phyloP scores from a whole-genome alignment of 2,113 vertebrate species.

The Thamnophis sirtalis region DNA sequence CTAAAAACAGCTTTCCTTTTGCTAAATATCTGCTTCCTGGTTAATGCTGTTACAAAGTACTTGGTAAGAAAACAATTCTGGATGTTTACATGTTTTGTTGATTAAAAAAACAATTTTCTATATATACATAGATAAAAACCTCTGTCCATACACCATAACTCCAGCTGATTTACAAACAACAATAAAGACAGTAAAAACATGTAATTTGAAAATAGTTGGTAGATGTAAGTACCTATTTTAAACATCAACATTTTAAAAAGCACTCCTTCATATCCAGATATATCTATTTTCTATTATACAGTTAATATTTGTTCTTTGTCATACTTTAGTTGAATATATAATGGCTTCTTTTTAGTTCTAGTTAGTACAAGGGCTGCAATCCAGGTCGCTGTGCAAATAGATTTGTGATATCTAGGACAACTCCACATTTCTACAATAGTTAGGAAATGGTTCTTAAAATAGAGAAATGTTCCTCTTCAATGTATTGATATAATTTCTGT shows the following conservation, averaged over 20 bases:
- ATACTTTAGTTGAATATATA: background rate
- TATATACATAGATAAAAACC: background rate
- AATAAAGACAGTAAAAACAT: background rate
- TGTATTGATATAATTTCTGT: background rate
- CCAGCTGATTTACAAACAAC: background rate
- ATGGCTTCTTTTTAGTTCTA: background rate
- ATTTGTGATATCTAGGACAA: background rate
- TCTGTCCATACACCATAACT: background rate
- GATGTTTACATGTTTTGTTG: background rate
- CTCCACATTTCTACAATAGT: background rate
- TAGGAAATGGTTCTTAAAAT: background rate
- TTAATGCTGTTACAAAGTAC: background rate
- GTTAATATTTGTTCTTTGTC: background rate
- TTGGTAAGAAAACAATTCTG: background rate
- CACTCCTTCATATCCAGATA: background rate
- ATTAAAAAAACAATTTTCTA: background rate
- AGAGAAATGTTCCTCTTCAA: background rate
- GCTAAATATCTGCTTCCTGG: background rate
- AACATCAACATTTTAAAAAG: background rate
- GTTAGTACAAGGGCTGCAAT: background rate
- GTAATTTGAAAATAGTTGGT: background rate
- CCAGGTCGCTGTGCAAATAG: background rate
- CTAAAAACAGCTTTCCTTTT: background rate
- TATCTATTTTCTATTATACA: background rate
- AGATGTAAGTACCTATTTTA: background rate